Base-by-base conservation (phyloP, 2,113 vertebrate genomes). In the Tyrannus savana region DNA sequence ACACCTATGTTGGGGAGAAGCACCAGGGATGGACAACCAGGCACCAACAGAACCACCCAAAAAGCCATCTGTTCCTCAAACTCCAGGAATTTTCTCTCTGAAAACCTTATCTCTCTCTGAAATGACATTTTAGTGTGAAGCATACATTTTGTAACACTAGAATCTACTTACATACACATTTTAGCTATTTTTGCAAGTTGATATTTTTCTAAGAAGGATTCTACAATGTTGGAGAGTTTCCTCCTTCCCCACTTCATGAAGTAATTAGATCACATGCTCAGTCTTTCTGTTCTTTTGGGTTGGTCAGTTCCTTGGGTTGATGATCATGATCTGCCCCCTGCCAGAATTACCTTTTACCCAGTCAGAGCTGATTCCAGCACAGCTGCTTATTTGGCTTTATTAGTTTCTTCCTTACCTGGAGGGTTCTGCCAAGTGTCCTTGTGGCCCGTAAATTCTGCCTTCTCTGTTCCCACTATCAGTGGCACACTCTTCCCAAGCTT, bases 291-390 rank as follows among this genome's bases (percentile, higher is more conserved):
- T 30, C 37, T 30, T 37, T 63, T 56, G 60, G 35, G 33, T 35
- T 35, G 39, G n/a, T 56, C 64, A 30, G 35, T 60, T 49, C 31
- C 1, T 0, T 30, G 49, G n/a, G 30, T 41, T 1, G 0, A 0
- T 49, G 67, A 14, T 33, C 6, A 6, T 31, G 59, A 58, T 50
- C 42, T 81, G 50, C 49, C 30, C 24, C 31, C 31, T 27, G 2
- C 55, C 4, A 3, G 35, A 64, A 55, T 21, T 14, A 1, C 23
- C n/a, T 53, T 52, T 69, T 28, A 69, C 46, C 39, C 46, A 35
- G 5, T 14, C 3, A 0, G 37, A 2, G 33, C 27, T 44, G 39
- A 60, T 46, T 53, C 33, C 55, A 52, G 37, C 46, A 21, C 37
- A 53, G 0, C 12, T 39, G 27, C 33, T 69, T 28, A 10, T 6